Conservation (phyloP, 2,888 invertebrate genomes). For the Chaetogeoica ovagalla region DNA sequence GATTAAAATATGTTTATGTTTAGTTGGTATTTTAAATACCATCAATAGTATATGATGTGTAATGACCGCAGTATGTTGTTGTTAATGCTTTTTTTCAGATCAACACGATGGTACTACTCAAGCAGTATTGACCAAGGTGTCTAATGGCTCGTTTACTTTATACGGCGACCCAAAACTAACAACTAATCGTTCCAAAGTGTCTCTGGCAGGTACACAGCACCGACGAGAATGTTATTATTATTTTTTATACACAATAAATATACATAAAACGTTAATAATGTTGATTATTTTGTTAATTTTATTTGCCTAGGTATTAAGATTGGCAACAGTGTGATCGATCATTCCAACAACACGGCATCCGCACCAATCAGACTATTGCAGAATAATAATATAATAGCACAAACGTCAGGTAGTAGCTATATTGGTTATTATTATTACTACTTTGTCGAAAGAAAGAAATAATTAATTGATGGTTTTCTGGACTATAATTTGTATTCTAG, state of each 20-base stretch:
- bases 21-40: neutral
- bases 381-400: constrained; percentile 42
- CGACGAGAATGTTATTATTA: constrained; percentile 1
- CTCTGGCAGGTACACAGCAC: constrained; percentile 33
- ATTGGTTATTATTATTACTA: neutral
- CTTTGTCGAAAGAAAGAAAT: neutral
- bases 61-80: neutral
- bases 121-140: constrained; percentile 49
- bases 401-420: constrained; percentile 42
- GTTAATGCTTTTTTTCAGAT: constrained; percentile 12
- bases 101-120: constrained; percentile 49
- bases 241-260: neutral
- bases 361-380: constrained; percentile 49
- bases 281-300: neutral
- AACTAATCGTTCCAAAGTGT: constrained; percentile 48
- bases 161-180: constrained; percentile 49
- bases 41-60: neutral
- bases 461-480: neutral
- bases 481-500: constrained; percentile 7
- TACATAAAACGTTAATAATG: constrained; percentile 7
- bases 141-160: constrained; percentile 49
- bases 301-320: constrained; percentile 36
- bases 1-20: neutral
- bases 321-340: constrained; percentile 47
- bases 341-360: constrained; percentile 49